phyloP scores from a whole-genome alignment of 2,797 vertebrate genomes.

The Enteromius argenteus region DNA sequence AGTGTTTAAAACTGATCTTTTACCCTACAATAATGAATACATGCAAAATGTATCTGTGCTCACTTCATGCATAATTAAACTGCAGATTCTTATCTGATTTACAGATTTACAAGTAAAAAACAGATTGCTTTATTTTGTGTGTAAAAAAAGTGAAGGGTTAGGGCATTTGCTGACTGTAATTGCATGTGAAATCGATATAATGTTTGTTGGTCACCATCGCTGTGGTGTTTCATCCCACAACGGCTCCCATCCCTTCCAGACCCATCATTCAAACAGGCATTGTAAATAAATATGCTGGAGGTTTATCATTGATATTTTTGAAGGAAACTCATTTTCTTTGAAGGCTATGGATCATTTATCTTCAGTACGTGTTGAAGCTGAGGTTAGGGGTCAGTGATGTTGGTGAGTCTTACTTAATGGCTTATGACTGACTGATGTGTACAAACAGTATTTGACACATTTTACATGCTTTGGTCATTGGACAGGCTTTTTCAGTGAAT shows the following conservation, averaged over 20 bases:
- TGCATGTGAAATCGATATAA: background rate
- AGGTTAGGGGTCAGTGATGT: slow-evolving; percentile 58
- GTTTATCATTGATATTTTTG: slow-evolving; percentile 53
- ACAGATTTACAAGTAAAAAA: background rate
- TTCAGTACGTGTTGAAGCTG: background rate
- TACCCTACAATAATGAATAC: background rate
- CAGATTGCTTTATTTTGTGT: background rate
- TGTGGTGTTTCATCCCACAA: slow-evolving; percentile 1
- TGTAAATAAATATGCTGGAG: slow-evolving; percentile 28
- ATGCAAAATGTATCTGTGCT: background rate
- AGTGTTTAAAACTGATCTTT: background rate
- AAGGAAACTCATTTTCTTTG: slow-evolving; percentile 29
- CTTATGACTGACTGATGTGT: slow-evolving; percentile 19
- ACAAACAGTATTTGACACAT: background rate
- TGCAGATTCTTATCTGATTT: background rate
- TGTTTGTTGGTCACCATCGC: background rate
- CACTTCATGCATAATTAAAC: background rate
- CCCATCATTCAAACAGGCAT: slow-evolving; percentile 14
- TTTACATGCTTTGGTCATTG: slow-evolving; percentile 2
- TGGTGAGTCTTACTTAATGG: slow-evolving; percentile 27
- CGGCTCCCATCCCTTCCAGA: background rate
- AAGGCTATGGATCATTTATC: slow-evolving; percentile 42
- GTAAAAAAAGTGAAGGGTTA: background rate
- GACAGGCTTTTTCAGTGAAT: background rate
- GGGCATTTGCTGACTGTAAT: background rate